phyloP scores from a whole-genome alignment of 2,113 vertebrate species.

The Cephalopholis sonnerati region DNA sequence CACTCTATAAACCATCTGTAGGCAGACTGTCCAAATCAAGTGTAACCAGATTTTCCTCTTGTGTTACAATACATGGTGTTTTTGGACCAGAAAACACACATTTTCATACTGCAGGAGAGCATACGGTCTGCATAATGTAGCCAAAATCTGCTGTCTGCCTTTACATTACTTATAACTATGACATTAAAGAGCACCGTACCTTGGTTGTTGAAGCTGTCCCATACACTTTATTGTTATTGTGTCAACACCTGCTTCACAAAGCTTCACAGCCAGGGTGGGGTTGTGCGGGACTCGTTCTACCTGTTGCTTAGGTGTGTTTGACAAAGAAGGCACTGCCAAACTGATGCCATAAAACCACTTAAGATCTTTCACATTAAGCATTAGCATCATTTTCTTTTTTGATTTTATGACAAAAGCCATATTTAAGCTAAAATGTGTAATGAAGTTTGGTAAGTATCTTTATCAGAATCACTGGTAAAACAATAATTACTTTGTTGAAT shows the following conservation, averaged over 20 bases:
- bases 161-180: not conserved
- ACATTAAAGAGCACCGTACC: constrained; percentile 11
- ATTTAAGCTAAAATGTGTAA: not conserved
- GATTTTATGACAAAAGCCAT: not conserved
- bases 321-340: too few relatives aligned
- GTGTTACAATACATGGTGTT: not conserved
- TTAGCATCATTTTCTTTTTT: not conserved
- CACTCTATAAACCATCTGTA: too few relatives aligned
- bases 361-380: not conserved
- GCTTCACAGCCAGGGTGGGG: fast-evolving
- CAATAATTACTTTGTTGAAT: too few relatives aligned
- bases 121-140: not conserved
- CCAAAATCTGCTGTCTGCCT: not conserved
- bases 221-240: not conserved
- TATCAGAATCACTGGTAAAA: not conserved
- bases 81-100: not conserved
- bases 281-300: constrained; percentile 20
- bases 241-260: not conserved
- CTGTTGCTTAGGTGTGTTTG: not conserved
- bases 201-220: not conserved
- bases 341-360: not conserved
- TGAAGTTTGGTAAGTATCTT: not conserved
- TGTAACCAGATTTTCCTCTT: not conserved
- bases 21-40: too few relatives aligned
- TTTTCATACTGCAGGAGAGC: not conserved